Evolutionary conservation across 1,140 invertebrate genomes (phyloP).

Genomic region (Chlorops oryzae): DNA sequence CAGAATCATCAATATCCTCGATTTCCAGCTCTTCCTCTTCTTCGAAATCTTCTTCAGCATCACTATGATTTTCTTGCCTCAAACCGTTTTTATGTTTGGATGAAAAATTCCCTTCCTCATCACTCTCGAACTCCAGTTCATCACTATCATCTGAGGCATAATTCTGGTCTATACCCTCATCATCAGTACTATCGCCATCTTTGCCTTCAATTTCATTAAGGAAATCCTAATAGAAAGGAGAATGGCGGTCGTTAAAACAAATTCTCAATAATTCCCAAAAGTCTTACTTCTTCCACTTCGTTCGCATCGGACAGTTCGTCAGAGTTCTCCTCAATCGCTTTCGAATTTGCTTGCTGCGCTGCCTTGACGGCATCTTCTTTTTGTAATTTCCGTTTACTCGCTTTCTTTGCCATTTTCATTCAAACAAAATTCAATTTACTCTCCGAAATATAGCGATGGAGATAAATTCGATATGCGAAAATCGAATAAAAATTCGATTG

Average conservation of each 20-base stretch:
- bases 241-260: neutral
- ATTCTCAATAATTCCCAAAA: neutral
- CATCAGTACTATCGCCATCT: slow-evolving; percentile 35
- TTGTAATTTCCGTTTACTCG: too few relatives aligned
- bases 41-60: slow-evolving; percentile 27
- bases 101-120: slow-evolving; percentile 50
- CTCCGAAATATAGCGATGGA: too few relatives aligned
- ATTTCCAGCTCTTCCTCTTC: slow-evolving; percentile 22
- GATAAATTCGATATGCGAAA: too few relatives aligned
- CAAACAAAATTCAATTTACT: too few relatives aligned
- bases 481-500: too few relatives aligned
- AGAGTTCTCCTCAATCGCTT: too few relatives aligned
- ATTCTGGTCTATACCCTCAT: slow-evolving; percentile 48
- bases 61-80: slow-evolving; percentile 17
- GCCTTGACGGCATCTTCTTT: too few relatives aligned
- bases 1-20: slow-evolving; percentile 17
- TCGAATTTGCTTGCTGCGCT: too few relatives aligned
- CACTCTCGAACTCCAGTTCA: slow-evolving; percentile 50
- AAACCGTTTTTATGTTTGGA: slow-evolving; percentile 21
- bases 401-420: too few relatives aligned
- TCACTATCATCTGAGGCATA: slow-evolving; percentile 54
- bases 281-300: too few relatives aligned
- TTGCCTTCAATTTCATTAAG: slow-evolving; percentile 30
- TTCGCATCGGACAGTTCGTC: too few relatives aligned
- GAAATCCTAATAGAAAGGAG: slow-evolving; percentile 7